Conservation (phyloP, 2,888 invertebrate species). For the Harpalus rufipes region DNA sequence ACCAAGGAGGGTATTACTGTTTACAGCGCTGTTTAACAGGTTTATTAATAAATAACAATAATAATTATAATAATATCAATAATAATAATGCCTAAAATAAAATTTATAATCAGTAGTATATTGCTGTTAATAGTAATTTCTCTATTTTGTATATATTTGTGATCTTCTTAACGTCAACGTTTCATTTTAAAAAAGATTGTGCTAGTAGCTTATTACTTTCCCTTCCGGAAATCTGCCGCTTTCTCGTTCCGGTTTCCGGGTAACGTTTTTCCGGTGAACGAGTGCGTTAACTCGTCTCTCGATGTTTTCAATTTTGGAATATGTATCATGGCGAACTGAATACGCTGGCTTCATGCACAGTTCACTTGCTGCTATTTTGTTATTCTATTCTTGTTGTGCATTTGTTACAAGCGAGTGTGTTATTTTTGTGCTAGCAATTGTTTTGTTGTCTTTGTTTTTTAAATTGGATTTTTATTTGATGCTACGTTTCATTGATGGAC, state of each 20-base stretch:
- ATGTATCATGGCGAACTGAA: slow-evolving; percentile 32
- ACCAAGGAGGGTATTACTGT: no score
- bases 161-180: not conserved
- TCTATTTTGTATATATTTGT: not conserved
- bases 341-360: slow-evolving; percentile 7
- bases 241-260: slow-evolving; percentile 39
- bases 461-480: slow-evolving; percentile 38
- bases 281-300: slow-evolving; percentile 15
- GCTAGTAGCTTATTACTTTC: not conserved
- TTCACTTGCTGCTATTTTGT: slow-evolving; percentile 44
- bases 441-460: slow-evolving; percentile 12
- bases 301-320: slow-evolving; percentile 35
- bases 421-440: slow-evolving; percentile 28
- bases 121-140: not conserved
- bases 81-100: no score
- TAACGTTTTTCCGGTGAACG: slow-evolving; percentile 2
- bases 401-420: slow-evolving; percentile 20
- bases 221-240: not conserved
- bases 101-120: no score
- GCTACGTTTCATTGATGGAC: not conserved
- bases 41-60: no score
- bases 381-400: slow-evolving; percentile 45
- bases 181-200: not conserved
- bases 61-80: no score
- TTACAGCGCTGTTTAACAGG: no score